These are phyloP conservation scores for Cantharis rufa DNA, from an alignment of 2,888 invertebrate species.

Conservation along the genomic window DNA sequence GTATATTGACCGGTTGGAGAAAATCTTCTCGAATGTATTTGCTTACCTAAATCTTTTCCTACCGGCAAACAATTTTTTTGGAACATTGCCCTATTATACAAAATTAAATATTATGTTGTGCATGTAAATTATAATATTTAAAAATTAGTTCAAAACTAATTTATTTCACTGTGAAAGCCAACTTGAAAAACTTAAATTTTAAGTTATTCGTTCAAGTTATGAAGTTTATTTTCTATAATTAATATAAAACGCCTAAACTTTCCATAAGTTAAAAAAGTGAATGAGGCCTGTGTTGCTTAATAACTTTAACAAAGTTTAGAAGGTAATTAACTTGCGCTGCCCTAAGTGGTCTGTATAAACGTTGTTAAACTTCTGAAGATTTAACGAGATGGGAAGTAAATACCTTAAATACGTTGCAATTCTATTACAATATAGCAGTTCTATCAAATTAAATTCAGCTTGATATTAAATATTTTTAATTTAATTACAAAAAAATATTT, in stretches of 20 bases:
- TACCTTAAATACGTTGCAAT: neutral
- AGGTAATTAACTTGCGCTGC: conserved; percentile 13
- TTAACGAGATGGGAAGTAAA: conserved; percentile 4
- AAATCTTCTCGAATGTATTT: too few species aligned
- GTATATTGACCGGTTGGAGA: too few species aligned
- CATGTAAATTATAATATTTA: neutral
- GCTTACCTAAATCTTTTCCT: too few species aligned
- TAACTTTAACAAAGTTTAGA: conserved; percentile 22
- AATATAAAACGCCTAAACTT: conserved; percentile 17
- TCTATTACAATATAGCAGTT: neutral
- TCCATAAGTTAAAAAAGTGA: conserved; percentile 19
- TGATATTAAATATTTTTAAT: neutral
- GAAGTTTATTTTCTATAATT: conserved; percentile 21
- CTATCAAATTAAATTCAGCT: neutral
- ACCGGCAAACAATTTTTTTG: too few species aligned
- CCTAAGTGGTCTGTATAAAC: conserved; percentile 16
- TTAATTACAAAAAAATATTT: neutral
- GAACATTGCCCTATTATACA: too few species aligned
- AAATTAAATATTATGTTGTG: neutral
- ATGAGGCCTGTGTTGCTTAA: conserved; percentile 16
- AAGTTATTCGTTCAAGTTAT: neutral
- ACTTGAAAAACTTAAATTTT: neutral
- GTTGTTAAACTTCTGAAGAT: conserved; percentile 5
- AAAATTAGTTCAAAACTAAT: neutral
- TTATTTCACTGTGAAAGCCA: neutral